Evolutionary conservation across 2,113 vertebrate species (phyloP).

Genomic region (Gavia stellata): DNA sequence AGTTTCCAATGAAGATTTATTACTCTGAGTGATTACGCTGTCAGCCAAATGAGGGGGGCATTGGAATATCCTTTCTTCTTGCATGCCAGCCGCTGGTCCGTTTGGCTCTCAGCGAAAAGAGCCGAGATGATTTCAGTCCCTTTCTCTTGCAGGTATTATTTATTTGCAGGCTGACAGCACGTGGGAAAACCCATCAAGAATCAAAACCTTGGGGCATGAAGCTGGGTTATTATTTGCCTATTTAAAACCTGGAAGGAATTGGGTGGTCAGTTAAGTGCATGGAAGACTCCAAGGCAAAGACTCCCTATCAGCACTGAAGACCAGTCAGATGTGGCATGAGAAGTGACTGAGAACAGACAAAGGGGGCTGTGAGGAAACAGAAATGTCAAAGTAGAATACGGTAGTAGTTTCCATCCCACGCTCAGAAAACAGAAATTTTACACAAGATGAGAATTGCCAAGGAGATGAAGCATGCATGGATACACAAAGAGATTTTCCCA

Average conservation of each 20-base stretch:
- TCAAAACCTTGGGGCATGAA: neutral
- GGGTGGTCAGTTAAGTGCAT: neutral
- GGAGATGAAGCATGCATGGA: neutral
- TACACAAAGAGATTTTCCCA: neutral
- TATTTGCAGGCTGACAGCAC: conserved; percentile 19
- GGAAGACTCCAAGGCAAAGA: neutral
- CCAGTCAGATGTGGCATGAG: neutral
- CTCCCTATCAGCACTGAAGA: neutral
- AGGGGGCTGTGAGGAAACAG: neutral
- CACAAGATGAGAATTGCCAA: neutral
- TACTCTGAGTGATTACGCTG: neutral
- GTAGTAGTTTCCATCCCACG: neutral
- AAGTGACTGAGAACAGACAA: neutral
- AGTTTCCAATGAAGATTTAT: conserved; percentile 51
- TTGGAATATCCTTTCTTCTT: conserved; percentile 27
- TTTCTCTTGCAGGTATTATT: conserved; percentile 18
- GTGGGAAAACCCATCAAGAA: conserved; percentile 21
- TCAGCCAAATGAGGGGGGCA: conserved; percentile 13
- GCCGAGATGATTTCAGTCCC: neutral
- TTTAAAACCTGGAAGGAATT: conserved; percentile 4
- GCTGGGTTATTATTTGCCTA: conserved; percentile 15
- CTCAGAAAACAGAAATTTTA: neutral
- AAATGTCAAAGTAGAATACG: neutral
- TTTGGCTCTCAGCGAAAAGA: conserved; percentile 11
- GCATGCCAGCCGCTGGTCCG: neutral